Percentiles rank a stretch among this genome's conserved stretches.
Evolutionary conservation across 2,888 invertebrate species (phyloP).

Genomic region (Mythimna lalbum): DNA sequence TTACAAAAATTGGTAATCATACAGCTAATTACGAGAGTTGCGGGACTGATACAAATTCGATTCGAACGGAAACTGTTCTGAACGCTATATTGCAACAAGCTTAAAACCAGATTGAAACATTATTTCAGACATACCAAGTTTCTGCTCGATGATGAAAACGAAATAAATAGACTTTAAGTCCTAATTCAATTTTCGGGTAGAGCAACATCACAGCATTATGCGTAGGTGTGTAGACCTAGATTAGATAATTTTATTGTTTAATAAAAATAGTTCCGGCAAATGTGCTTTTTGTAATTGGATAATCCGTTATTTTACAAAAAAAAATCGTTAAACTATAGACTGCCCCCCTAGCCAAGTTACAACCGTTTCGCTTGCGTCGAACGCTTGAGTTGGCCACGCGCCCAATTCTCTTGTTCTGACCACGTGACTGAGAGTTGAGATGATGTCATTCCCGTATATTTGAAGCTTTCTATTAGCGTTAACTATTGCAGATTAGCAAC

Average conservation of each 20-base stretch:
- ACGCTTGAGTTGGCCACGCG: too few species aligned
- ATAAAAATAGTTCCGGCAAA: too few species aligned
- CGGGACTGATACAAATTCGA: slow-evolving; percentile 49
- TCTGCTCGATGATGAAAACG: slow-evolving; percentile 1
- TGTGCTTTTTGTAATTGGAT: too few species aligned
- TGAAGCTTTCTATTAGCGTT: too few species aligned
- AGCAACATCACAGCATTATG: neutral
- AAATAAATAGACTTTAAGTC: neutral
- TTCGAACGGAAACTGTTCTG: slow-evolving; percentile 28
- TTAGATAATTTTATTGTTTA: neutral
- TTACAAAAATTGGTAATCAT: slow-evolving; percentile 40
- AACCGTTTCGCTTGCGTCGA: too few species aligned
- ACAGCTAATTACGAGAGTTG: slow-evolving; percentile 35
- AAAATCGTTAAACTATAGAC: too few species aligned
- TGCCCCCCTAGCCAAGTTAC: too few species aligned
- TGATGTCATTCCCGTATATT: too few species aligned
- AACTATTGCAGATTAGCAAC: too few species aligned
- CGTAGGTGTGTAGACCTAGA: neutral
- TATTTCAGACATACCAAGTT: neutral
- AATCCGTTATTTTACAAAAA: too few species aligned
- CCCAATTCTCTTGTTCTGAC: too few species aligned
- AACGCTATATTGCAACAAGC: slow-evolving; percentile 25
- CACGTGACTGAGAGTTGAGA: too few species aligned
- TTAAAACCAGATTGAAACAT: slow-evolving; percentile 10
- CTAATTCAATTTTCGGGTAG: neutral